Conservation (phyloP, 2,797 vertebrate species). For the Cirrhinus mrigala region DNA sequence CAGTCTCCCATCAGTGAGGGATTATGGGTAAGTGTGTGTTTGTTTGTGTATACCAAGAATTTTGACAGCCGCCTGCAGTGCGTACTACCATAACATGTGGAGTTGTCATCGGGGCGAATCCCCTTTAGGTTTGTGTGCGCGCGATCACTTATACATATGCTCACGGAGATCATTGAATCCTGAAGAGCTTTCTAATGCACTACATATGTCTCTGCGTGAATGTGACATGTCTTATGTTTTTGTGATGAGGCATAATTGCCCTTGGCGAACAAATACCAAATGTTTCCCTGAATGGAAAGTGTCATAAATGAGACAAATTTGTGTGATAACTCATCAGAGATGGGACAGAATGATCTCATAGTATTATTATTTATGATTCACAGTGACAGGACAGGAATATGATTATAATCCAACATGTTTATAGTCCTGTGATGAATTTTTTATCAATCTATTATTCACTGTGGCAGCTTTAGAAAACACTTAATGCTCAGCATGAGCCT, state of each 20-base stretch:
- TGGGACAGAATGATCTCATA: constrained; percentile 17
- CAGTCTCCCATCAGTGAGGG: constrained; percentile 40
- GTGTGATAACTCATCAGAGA: constrained; percentile 25
- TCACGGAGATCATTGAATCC: constrained; percentile 19
- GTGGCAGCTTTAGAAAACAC: constrained; percentile 3
- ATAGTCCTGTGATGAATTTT: not conserved
- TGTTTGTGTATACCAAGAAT: constrained; percentile 18
- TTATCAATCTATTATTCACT: constrained; percentile 9
- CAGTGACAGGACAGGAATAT: constrained; percentile 24
- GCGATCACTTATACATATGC: constrained; percentile 44
- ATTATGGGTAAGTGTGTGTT: constrained; percentile 43
- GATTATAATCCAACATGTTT: constrained; percentile 32
- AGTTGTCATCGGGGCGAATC: constrained; percentile 41
- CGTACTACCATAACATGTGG: constrained; percentile 44
- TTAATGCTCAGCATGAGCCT: not conserved
- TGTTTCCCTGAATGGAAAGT: constrained; percentile 41
- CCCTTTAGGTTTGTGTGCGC: constrained; percentile 47
- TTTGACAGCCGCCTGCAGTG: constrained; percentile 40
- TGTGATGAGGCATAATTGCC: constrained; percentile 35
- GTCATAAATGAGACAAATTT: constrained; percentile 38
- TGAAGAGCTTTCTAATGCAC: constrained; percentile 36
- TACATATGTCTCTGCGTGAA: constrained; percentile 47
- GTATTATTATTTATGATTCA: constrained; percentile 42
- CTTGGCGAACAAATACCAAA: constrained; percentile 47
- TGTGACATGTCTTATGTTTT: constrained; percentile 38